These are phyloP conservation scores for Lordiphosa clarofinis DNA, from an alignment of 1,140 invertebrate species.

Conservation along the genomic window DNA sequence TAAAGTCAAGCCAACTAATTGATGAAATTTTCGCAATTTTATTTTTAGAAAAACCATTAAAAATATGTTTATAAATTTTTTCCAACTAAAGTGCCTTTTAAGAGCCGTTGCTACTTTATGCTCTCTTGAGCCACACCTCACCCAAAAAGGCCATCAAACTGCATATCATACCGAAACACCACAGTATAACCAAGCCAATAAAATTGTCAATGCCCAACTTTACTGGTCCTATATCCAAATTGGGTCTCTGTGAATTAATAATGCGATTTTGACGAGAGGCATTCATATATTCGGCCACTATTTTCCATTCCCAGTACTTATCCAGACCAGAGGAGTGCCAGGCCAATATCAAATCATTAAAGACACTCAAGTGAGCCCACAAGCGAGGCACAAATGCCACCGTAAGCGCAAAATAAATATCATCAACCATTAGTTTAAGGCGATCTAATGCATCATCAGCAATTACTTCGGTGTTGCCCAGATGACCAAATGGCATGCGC, in stretches of 20 bases:
- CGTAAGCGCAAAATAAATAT: conserved; percentile 55
- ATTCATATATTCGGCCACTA: conserved; percentile 57
- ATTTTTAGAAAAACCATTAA: too few species aligned
- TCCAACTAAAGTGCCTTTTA: too few species aligned
- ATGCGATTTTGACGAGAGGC: conserved; percentile 61
- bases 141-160: conserved; percentile 46
- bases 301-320: conserved; percentile 73
- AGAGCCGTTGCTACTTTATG: too few species aligned
- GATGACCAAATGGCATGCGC: conserved; percentile 60
- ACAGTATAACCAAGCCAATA: conserved; percentile 54
- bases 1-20: background rate
- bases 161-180: conserved; percentile 60
- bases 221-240: conserved; percentile 60
- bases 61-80: too few species aligned
- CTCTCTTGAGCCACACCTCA: conserved; percentile 36
- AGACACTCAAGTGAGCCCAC: conserved; percentile 49
- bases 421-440: conserved; percentile 68
- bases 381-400: conserved; percentile 59
- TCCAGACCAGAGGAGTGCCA: conserved; percentile 68
- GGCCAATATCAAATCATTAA: conserved; percentile 48
- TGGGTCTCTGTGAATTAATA: conserved; percentile 38
- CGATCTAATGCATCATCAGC: conserved; percentile 50
- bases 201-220: conserved; percentile 63
- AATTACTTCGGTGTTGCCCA: conserved; percentile 58
- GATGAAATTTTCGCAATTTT: too few species aligned